Conservation (phyloP, 1,140 invertebrate genomes). For the Aphidius gifuensis region DNA sequence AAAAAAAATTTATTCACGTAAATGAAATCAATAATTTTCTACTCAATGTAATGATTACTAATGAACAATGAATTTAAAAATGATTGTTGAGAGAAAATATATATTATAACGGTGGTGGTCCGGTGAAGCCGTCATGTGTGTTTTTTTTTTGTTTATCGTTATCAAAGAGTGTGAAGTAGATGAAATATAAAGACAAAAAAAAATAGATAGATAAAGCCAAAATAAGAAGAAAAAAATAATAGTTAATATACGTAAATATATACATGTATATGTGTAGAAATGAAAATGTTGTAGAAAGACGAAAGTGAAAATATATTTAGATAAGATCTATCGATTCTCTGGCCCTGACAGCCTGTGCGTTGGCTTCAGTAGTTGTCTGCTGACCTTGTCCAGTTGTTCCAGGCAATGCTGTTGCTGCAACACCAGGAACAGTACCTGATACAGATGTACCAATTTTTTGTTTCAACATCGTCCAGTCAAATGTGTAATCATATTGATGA, state of each 20-base stretch:
- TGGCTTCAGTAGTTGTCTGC: constrained; percentile 31
- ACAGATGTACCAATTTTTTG: constrained; percentile 65
- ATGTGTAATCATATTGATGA: constrained; percentile 99
- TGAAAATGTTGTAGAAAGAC: constrained; percentile 12
- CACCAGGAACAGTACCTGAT: constrained; percentile 31
- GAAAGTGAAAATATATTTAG: constrained; percentile 14
- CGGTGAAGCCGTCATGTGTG: neutral
- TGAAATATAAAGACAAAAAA: constrained; percentile 12
- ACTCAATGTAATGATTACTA: no score
- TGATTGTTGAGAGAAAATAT: no score
- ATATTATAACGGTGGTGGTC: neutral
- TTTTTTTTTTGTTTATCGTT: neutral
- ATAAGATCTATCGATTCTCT: constrained; percentile 14
- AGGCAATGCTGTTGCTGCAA: constrained; percentile 31
- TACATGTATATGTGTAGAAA: constrained; percentile 9
- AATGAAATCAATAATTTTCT: no score
- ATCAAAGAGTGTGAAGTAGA: constrained; percentile 10
- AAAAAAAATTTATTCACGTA: no score
- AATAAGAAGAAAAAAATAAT: constrained; percentile 20
- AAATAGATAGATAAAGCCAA: constrained; percentile 16
- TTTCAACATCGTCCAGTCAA: constrained; percentile 99
- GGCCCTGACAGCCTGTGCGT: constrained; percentile 39
- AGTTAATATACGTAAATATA: constrained; percentile 8
- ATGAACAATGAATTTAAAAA: neutral
- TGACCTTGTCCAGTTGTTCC: constrained; percentile 43